Conservation (phyloP, 2,113 vertebrate genomes). For the Brevimyrus niger region DNA sequence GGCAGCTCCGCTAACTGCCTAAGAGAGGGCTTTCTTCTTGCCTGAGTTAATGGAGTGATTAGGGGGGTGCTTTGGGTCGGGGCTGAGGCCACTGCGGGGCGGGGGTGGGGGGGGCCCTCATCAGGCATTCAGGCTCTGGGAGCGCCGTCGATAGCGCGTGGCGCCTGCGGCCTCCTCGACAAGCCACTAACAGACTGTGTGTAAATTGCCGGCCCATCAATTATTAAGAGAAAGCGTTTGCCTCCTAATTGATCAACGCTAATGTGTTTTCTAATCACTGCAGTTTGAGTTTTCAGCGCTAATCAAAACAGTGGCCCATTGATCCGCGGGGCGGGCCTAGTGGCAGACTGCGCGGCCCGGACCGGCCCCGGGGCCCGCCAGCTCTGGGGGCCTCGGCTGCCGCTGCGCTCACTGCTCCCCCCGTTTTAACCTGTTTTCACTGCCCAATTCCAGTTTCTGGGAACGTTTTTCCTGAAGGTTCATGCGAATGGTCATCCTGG, state of each 20-base stretch:
- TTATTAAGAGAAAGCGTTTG: constrained; percentile 95
- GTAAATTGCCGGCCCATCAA: constrained; percentile 88
- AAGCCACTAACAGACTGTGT: constrained; percentile 78
- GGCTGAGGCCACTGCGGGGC: constrained; percentile 27
- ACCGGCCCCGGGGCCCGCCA: neutral
- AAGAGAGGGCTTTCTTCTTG: constrained; percentile 69
- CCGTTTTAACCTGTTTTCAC: neutral
- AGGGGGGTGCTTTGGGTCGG: constrained; percentile 15
- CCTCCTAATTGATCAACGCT: constrained; percentile 97
- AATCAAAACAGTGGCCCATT: constrained; percentile 91
- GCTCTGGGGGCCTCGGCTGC: neutral
- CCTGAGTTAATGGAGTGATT: constrained; percentile 82
- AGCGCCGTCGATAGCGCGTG: constrained; percentile 82
- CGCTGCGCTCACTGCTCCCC: neutral
- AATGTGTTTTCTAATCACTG: constrained; percentile 99
- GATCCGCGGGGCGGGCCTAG: constrained; percentile 70
- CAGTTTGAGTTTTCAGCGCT: constrained; percentile 95
- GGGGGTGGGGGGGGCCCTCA: constrained; percentile 69
- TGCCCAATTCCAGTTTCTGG: neutral
- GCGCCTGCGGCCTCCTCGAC: constrained; percentile 87
- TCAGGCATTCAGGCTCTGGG: constrained; percentile 85
- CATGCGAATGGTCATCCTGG: neutral
- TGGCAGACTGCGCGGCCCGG: constrained; percentile 48
- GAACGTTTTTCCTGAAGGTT: neutral
- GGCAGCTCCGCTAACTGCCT: constrained; percentile 58